Conservation (phyloP, 2,888 invertebrate species). For the Chromoteleia sp. region DNA sequence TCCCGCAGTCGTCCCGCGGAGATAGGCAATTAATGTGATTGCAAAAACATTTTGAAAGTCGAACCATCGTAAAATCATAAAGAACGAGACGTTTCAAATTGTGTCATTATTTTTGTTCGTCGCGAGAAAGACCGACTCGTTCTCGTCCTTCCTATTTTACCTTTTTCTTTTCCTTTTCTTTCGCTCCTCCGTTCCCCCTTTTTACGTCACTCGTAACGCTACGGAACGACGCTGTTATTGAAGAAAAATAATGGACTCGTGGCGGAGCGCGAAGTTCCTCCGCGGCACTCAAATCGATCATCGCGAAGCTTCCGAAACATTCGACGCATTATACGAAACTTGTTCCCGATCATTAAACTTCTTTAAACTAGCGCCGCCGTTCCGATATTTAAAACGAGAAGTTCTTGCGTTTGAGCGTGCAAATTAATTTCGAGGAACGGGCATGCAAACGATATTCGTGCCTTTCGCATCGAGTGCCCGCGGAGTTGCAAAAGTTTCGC, state of each 20-base stretch:
- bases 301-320: conserved; percentile 61
- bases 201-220: conserved; percentile 31
- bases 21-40: conserved; percentile 54
- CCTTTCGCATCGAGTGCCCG: conserved; percentile 50
- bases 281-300: conserved; percentile 70
- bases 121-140: conserved; percentile 8
- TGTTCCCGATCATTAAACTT: conserved; percentile 74
- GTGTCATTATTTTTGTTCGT: conserved; percentile 51
- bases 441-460: conserved; percentile 64
- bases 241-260: conserved; percentile 61
- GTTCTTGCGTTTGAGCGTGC: conserved; percentile 57
- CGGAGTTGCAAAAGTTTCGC: conserved; percentile 57
- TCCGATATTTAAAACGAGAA: conserved; percentile 72
- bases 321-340: conserved; percentile 65
- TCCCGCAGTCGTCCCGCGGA: conserved; percentile 22
- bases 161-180: conserved; percentile 5
- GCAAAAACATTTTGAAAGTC: conserved; percentile 58
- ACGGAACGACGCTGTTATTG: conserved; percentile 45
- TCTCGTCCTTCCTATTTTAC: background rate
- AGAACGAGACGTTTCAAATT: conserved; percentile 35
- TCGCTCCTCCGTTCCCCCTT: conserved; percentile 2
- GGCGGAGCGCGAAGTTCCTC: conserved; percentile 60
- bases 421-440: conserved; percentile 64
- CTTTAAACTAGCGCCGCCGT: conserved; percentile 62
- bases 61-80: conserved; percentile 33